Conservation (phyloP, 2,888 invertebrate genomes). For the Anarsia innoxiella region DNA sequence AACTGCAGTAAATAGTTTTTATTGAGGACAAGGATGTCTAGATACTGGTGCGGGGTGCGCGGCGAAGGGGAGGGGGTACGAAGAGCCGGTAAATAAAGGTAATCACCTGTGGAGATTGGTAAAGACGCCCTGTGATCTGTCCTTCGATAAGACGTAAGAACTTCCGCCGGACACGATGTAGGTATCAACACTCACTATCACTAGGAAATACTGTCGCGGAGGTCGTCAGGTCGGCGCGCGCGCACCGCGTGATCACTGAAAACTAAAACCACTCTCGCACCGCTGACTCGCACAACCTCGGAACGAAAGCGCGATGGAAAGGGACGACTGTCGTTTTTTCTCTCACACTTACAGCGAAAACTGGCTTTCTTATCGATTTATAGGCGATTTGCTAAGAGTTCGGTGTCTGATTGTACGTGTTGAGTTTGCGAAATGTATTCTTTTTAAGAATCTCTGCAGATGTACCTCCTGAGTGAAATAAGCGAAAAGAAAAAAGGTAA, state of each 20-base stretch:
- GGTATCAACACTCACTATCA: slow-evolving; percentile 53
- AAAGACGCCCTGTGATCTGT: slow-evolving; percentile 32
- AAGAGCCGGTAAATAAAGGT: too few relatives aligned
- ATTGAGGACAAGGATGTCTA: slow-evolving; percentile 69
- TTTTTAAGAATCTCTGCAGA: too few relatives aligned
- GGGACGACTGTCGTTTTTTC: slow-evolving; percentile 63
- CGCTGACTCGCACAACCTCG: slow-evolving; percentile 31
- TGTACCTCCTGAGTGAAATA: too few relatives aligned
- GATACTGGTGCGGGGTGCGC: slow-evolving; percentile 31
- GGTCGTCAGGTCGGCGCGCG: slow-evolving; percentile 62
- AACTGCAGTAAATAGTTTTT: slow-evolving; percentile 59
- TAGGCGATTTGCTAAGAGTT: slow-evolving; percentile 24
- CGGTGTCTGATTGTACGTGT: slow-evolving; percentile 11
- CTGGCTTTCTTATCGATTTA: slow-evolving; percentile 49
- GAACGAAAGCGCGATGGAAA: slow-evolving; percentile 64
- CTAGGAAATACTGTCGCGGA: slow-evolving; percentile 56
- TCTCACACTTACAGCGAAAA: slow-evolving; percentile 50
- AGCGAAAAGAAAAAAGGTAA: too few relatives aligned
- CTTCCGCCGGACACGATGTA: slow-evolving; percentile 39
- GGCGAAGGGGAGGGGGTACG: slow-evolving; percentile 29
- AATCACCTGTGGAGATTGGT: slow-evolving; percentile 42
- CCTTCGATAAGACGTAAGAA: slow-evolving; percentile 34
- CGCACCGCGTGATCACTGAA: slow-evolving; percentile 62
- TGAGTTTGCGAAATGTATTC: too few relatives aligned
- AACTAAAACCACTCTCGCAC: slow-evolving; percentile 59